Evolutionary conservation across 2,113 vertebrate genomes (phyloP), one percentile per base, ranked within the genome.

Genomic region (Prochilodus magdalenae): DNA sequence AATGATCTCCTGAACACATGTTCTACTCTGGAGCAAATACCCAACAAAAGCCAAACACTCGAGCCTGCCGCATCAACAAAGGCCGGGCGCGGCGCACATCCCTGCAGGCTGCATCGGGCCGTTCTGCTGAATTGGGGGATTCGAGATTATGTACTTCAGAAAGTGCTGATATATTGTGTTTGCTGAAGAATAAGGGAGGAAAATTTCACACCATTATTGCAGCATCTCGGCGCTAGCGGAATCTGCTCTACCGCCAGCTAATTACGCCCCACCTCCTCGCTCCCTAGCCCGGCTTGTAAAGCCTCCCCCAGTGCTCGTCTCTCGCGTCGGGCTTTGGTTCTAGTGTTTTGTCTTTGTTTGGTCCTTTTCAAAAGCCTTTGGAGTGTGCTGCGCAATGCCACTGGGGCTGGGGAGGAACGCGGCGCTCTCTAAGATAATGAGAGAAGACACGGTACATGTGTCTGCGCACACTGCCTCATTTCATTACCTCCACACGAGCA

Each of bases 391-490:
- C 70, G 59, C n/a, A 47, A 71, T 84, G 79, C 84, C 87, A 88
- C 77, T 51, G 81, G 88, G 75, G 60, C 59, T 24, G 18, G 80
- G 82, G 79, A 85, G 79, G 74, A 82, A 62, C 18, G 59, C 75
- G 55, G 76, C 26, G 77, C 87, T 79, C 90, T 83, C 73, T 57
- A 51, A 60, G 85, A 70, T 92, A 91, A 93, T 93, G 87, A 89
- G 88, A 90, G 77, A 12, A 36, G 92, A 93, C 91, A 27, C 84
- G 83, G 78, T 91, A 93, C 90, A 91, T 91, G 92, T 93, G 91
- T 91, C 89, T 87, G 88, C 80, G 86, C 86, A 84, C 88, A 85
- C 90, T 89, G 87, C 89, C 83, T 83, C 87, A 86, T 91, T 86
- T 89, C 88, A 92, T 93, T 90, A 91, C 82, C 59, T 44, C 26